A percentile compares a stretch with the other conserved stretches of the same genome.
phyloP scores from a whole-genome alignment of 2,888 invertebrate genomes.

The Selenia dentaria region DNA sequence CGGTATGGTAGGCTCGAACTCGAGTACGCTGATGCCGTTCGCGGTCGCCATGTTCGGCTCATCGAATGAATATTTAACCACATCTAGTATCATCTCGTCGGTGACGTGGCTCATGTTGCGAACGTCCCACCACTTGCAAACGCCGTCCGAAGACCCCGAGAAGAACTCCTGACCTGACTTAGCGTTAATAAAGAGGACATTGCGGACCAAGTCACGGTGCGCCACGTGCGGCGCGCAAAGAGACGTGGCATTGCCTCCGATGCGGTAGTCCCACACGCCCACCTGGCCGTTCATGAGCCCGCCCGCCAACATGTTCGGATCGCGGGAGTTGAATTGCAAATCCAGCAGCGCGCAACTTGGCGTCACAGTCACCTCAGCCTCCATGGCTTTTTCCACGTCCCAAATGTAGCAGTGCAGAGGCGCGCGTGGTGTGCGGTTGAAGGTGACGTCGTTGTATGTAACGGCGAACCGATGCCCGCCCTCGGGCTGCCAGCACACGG shows the following conservation, averaged over 20 bases:
- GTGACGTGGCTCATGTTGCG: slow-evolving; percentile 86
- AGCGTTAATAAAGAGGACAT: slow-evolving; percentile 94
- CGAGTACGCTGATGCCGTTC: slow-evolving; percentile 85
- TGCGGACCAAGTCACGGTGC: slow-evolving; percentile 94
- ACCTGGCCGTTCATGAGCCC: slow-evolving; percentile 89
- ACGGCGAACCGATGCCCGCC: slow-evolving; percentile 91
- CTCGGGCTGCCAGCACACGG: slow-evolving; percentile 95
- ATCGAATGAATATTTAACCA: slow-evolving; percentile 81
- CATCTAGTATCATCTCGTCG: slow-evolving; percentile 87
- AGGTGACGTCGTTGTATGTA: slow-evolving; percentile 91
- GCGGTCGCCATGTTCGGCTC: slow-evolving; percentile 79
- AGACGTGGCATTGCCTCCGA: slow-evolving; percentile 89
- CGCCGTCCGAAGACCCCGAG: slow-evolving; percentile 95
- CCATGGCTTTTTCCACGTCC: slow-evolving; percentile 95
- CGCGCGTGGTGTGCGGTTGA: slow-evolving; percentile 81
- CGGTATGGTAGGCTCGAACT: slow-evolving; percentile 90
- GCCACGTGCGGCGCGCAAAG: slow-evolving; percentile 90
- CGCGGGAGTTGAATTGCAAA: slow-evolving; percentile 94
- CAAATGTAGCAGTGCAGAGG: slow-evolving; percentile 87
- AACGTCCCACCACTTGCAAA: slow-evolving; percentile 92
- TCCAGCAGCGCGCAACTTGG: slow-evolving; percentile 90
- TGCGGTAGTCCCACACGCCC: slow-evolving; percentile 90
- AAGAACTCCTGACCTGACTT: slow-evolving; percentile 97
- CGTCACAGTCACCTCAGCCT: slow-evolving; percentile 87
- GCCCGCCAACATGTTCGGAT: slow-evolving; percentile 87